Percentiles rank a stretch among this genome's conserved stretches.
phyloP scores from a whole-genome alignment of 2,888 invertebrate genomes.

The Tetrapedia diversipes region DNA sequence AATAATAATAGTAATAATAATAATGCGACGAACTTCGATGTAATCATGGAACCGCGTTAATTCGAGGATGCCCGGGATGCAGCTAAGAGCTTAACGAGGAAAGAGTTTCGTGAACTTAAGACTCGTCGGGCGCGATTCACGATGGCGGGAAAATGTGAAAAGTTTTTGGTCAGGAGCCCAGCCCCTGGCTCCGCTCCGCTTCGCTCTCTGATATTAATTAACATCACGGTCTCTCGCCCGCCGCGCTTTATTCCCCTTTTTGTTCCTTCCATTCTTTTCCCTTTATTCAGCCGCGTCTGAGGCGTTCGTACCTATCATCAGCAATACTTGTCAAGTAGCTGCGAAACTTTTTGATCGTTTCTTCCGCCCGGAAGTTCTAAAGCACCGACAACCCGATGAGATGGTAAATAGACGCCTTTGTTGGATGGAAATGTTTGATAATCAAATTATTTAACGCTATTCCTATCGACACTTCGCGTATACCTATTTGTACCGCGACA shows the following conservation, averaged over 20 bases:
- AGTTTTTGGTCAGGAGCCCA: slow-evolving; percentile 59
- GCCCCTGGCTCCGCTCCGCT: too few species aligned
- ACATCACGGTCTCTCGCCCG: slow-evolving; percentile 58
- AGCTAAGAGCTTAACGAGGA: slow-evolving; percentile 65
- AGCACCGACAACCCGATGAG: slow-evolving; percentile 17
- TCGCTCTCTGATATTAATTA: slow-evolving; percentile 60
- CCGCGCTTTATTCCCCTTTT: slow-evolving; percentile 35
- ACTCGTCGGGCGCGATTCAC: slow-evolving; percentile 55
- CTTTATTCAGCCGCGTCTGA: slow-evolving; percentile 33
- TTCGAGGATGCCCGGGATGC: slow-evolving; percentile 55
- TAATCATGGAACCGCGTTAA: slow-evolving; percentile 67
- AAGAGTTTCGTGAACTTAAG: slow-evolving; percentile 57
- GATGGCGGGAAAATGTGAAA: slow-evolving; percentile 66
- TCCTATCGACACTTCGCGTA: too few species aligned
- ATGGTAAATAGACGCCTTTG: slow-evolving; percentile 23
- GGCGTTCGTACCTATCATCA: slow-evolving; percentile 46
- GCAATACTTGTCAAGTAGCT: slow-evolving; percentile 52
- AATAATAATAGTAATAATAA: too few species aligned
- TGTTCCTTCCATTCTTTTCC: slow-evolving; percentile 47
- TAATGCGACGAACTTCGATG: slow-evolving; percentile 60
- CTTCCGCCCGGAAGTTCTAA: slow-evolving; percentile 4
- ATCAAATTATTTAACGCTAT: too few species aligned
- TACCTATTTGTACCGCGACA: too few species aligned
- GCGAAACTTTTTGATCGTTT: slow-evolving; percentile 47
- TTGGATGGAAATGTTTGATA: not conserved